Conservation (phyloP, 2,888 invertebrate species). For the Psylliodes chrysocephalus region DNA sequence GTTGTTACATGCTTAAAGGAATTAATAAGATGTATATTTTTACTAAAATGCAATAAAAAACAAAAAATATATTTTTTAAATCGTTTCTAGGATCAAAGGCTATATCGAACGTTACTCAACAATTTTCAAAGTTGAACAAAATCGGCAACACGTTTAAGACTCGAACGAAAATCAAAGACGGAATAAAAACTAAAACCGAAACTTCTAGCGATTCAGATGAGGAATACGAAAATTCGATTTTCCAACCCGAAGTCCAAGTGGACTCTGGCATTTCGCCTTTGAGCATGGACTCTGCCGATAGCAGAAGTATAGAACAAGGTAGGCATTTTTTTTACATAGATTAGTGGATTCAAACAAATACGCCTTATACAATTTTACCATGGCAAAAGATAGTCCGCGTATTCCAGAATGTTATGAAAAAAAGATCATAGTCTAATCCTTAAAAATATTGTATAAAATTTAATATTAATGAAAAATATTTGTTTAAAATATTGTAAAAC, state of each 20-base stretch:
- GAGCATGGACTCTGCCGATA: constrained; percentile 48
- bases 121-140: constrained; percentile 85
- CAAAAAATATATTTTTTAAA: neutral
- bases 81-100: constrained; percentile 79
- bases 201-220: constrained; percentile 71
- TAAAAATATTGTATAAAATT: too few relatives aligned
- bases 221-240: constrained; percentile 71
- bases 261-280: constrained; percentile 47
- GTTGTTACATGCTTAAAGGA: neutral
- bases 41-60: neutral
- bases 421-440: too few relatives aligned
- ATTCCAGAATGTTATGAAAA: too few relatives aligned
- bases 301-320: constrained; percentile 55
- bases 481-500: too few relatives aligned
- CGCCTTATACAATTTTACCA: too few relatives aligned
- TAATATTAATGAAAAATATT: too few relatives aligned
- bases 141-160: constrained; percentile 74
- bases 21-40: neutral
- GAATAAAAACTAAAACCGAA: constrained; percentile 56
- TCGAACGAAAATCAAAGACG: constrained; percentile 65
- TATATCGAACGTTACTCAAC: constrained; percentile 85
- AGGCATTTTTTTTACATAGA: too few relatives aligned
- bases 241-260: constrained; percentile 57
- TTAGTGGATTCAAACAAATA: too few relatives aligned
- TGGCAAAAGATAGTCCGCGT: too few relatives aligned